Conservation (phyloP, 23 tunicate species). For the Botrylloides violaceus region DNA sequence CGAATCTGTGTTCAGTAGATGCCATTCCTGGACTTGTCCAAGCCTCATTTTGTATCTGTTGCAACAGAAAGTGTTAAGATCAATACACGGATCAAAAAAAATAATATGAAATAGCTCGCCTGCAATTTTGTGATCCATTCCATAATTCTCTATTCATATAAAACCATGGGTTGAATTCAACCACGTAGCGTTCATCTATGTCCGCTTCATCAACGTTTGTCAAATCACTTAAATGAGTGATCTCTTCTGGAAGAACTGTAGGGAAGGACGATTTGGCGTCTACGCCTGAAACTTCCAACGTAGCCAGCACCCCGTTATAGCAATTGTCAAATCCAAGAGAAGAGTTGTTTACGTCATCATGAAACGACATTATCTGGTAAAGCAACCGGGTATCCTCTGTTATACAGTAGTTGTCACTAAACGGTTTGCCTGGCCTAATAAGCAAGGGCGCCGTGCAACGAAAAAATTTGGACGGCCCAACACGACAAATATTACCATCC, state of each 20-base stretch:
- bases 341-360: background rate
- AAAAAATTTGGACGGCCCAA: no score
- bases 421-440: no score
- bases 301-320: constrained; percentile 27
- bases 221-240: constrained; percentile 23
- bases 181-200: constrained; percentile 27
- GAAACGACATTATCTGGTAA: constrained; percentile 28
- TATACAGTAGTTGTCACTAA: no score
- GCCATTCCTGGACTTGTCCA: constrained; percentile 11
- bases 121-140: background rate
- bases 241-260: constrained; percentile 22
- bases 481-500: no score
- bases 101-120: background rate
- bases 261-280: background rate
- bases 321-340: constrained; percentile 42
- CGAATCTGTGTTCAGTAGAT: constrained; percentile 2
- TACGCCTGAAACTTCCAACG: constrained; percentile 32
- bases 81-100: no score
- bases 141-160: constrained; percentile 27
- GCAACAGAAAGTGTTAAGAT: background rate
- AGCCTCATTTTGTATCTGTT: constrained; percentile 18
- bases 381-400: no score
- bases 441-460: no score
- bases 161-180: constrained; percentile 26
- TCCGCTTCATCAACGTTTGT: constrained; percentile 25